Base-by-base conservation (phyloP, 2,113 vertebrate genomes). In the Mirounga angustirostris region DNA sequence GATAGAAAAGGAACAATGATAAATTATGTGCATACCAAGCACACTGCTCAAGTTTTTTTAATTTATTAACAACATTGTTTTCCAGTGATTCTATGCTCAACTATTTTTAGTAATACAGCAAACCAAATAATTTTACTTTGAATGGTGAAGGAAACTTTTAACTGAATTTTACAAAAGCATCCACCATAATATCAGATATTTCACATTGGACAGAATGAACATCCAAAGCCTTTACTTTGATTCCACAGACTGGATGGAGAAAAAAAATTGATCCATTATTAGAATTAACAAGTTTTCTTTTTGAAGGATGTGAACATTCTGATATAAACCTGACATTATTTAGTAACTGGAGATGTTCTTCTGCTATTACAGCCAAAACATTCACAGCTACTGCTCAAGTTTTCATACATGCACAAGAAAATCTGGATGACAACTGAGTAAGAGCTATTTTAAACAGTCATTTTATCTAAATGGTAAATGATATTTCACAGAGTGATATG, bases 381-480 rank as follows among this genome's bases (percentile, higher is more conserved):
- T 22, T 71, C 26, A 82, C 4, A 92, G 24, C 52, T 84, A 65
- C 82, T 88, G 22, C n/a, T 73, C 69, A 63, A 16, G 22, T 63
- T 90, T 95, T 93, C 61, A 74, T 63, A 97, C n/a, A 76, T 71
- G 7, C 46, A 91, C 59, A 93, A 78, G 12, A 79, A 83, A 91
- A n/a, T 54, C 22, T 88, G 14, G 15, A 81, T 95, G 58, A 92
- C 81, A 96, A 83, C 30, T 22, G 50, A 65, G 46, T 73, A 83
- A 84, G 61, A 63, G 22, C 36, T n/a, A 97, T 83, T 82, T 81
- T 24, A 71, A 97, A 61, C 7, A 88, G 67, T 10, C 56, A 90
- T 79, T 96, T 94, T 87, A 87, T 96, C 79, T 87, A 96, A 92
- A 87, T 96, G 74, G 95, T 89, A 96, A 97, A 89, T 74, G 50